Percentiles rank a stretch among this genome's conserved stretches.
phyloP scores from a whole-genome alignment of 1,140 invertebrate species.

The Camponotus floridanus region DNA sequence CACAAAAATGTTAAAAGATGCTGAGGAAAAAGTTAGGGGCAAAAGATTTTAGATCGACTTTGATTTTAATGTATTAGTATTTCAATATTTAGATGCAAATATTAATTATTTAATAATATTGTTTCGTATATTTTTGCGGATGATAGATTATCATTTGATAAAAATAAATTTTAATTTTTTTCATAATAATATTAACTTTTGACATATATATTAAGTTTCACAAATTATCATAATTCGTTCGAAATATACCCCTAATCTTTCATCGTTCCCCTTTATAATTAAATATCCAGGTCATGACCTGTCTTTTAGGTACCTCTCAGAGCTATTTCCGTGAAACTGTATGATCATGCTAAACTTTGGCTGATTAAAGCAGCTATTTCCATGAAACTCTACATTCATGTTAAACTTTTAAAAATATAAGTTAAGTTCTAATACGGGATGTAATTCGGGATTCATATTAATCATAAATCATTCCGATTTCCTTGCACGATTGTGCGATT shows the following conservation, averaged over 20 bases:
- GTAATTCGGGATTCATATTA: neutral
- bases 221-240: neutral
- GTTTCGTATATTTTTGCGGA: neutral
- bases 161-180: neutral
- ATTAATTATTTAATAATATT: conserved; percentile 6
- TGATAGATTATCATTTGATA: neutral
- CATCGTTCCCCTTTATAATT: conserved; percentile 13
- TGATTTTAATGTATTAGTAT: neutral
- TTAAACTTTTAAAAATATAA: conserved; percentile 18
- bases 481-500: neutral
- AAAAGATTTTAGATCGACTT: neutral
- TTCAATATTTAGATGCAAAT: conserved; percentile 24
- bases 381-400: neutral
- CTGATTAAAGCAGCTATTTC: neutral
- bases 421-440: neutral
- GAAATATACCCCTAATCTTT: neutral
- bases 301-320: conserved; percentile 28
- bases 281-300: conserved; percentile 42
- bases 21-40: neutral
- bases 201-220: neutral
- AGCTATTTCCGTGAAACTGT: conserved; percentile 24
- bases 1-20: neutral
- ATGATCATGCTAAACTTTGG: neutral
- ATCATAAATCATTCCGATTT: neutral
- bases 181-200: neutral